Percentiles rank a stretch among this genome's conserved stretches.
These are phyloP conservation scores for Vidua macroura DNA, from an alignment of 2,113 vertebrate species.

Conservation along the genomic window DNA sequence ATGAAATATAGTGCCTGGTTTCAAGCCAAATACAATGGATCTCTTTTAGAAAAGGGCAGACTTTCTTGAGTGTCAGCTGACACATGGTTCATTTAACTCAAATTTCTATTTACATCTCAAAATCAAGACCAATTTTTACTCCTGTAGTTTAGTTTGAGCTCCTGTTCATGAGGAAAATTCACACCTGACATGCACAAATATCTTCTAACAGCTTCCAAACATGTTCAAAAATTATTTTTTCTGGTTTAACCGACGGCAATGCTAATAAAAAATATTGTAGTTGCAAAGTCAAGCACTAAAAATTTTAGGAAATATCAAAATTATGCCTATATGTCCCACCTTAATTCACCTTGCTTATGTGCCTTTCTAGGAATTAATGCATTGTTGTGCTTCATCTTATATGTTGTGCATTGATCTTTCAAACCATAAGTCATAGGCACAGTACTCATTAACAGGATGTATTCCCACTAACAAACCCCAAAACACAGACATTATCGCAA, in stretches of 20 bases:
- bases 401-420: neutral
- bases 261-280: neutral
- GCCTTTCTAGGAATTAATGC: neutral
- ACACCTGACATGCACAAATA: neutral
- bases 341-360: neutral
- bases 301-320: neutral
- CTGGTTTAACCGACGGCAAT: neutral
- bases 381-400: rapidly evolving
- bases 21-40: neutral
- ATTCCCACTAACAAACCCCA: neutral
- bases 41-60: neutral
- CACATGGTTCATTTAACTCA: neutral
- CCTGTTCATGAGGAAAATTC: neutral
- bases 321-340: neutral
- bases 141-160: neutral
- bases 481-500: neutral
- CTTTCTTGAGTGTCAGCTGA: neutral
- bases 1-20: neutral
- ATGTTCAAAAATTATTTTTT: neutral
- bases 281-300: neutral
- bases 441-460: neutral
- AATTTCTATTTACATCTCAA: neutral
- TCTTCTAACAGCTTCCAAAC: neutral
- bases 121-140: neutral
- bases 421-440: neutral